Percentiles rank a stretch among this genome's conserved stretches.
Evolutionary conservation across 1,140 invertebrate species (phyloP).

Genomic region (Portunus trituberculatus): DNA sequence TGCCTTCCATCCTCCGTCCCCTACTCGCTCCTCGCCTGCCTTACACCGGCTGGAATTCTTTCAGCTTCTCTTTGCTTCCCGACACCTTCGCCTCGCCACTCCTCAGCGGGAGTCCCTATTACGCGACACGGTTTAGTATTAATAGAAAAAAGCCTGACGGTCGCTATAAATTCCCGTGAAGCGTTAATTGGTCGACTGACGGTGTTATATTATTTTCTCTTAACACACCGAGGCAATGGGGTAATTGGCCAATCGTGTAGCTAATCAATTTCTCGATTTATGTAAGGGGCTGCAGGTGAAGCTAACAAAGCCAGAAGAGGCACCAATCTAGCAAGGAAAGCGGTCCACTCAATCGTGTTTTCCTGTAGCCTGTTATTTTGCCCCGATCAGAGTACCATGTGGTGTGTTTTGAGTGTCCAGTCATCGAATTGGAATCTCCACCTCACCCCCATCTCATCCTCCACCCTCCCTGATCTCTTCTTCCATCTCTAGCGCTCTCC

Average conservation of each 20-base stretch:
- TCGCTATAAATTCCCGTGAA: not conserved
- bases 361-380: conserved; percentile 1
- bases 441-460: not conserved
- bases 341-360: not conserved
- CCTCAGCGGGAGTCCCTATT: not conserved
- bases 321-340: not conserved
- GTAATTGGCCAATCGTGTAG: conserved; percentile 50
- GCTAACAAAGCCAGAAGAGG: not conserved
- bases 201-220: conserved; percentile 38
- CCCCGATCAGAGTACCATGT: not conserved
- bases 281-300: not conserved
- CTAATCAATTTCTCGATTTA: conserved; percentile 45
- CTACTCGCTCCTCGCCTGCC: not conserved
- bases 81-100: not conserved
- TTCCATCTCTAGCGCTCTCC: not conserved
- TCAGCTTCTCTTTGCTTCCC: not conserved
- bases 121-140: conserved; percentile 21
- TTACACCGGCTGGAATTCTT: not conserved
- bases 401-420: not conserved
- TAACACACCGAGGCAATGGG: conserved; percentile 37
- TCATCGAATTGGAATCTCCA: too few species aligned
- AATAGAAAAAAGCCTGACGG: not conserved
- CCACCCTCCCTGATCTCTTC: not conserved
- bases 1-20: not conserved
- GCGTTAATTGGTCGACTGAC: not conserved